Conservation (phyloP, 2,888 invertebrate species). For the Sinhomidia bicolor region DNA sequence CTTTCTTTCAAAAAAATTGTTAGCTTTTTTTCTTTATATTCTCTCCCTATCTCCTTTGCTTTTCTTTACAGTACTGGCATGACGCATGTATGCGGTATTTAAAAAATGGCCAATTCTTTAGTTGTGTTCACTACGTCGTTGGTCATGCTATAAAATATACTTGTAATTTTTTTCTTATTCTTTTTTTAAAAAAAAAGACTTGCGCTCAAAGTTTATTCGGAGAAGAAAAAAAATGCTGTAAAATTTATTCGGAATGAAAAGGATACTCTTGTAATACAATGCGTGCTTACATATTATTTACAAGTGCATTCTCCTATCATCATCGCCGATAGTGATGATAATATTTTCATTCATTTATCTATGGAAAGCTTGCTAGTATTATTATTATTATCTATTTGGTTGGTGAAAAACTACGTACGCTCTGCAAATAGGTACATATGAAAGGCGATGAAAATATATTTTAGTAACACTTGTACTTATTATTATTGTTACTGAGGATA, state of each 20-base stretch:
- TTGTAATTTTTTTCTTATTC: not conserved
- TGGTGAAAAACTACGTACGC: too few relatives aligned
- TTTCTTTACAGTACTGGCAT: too few relatives aligned
- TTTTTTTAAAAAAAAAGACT: not conserved
- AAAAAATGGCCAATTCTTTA: slow-evolving; percentile 3
- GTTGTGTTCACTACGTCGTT: not conserved
- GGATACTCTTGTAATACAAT: slow-evolving; percentile 17
- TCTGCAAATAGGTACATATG: too few relatives aligned
- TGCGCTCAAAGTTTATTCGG: not conserved
- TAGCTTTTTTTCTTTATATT: not conserved
- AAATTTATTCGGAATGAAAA: slow-evolving; percentile 14
- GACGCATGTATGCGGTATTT: not conserved
- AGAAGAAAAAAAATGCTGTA: not conserved
- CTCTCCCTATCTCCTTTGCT: too few relatives aligned
- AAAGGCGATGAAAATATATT: too few relatives aligned
- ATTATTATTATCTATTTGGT: too few relatives aligned
- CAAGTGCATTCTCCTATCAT: slow-evolving; percentile 8
- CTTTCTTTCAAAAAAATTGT: not conserved
- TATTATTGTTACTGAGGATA: too few relatives aligned
- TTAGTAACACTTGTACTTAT: too few relatives aligned
- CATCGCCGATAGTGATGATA: slow-evolving; percentile 1
- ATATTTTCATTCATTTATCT: not conserved
- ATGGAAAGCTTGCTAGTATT: too few relatives aligned
- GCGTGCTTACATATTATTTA: slow-evolving; percentile 27
- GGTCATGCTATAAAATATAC: not conserved